phyloP scores from a whole-genome alignment of 2,888 invertebrate genomes.

The Metallyticus violacea region DNA sequence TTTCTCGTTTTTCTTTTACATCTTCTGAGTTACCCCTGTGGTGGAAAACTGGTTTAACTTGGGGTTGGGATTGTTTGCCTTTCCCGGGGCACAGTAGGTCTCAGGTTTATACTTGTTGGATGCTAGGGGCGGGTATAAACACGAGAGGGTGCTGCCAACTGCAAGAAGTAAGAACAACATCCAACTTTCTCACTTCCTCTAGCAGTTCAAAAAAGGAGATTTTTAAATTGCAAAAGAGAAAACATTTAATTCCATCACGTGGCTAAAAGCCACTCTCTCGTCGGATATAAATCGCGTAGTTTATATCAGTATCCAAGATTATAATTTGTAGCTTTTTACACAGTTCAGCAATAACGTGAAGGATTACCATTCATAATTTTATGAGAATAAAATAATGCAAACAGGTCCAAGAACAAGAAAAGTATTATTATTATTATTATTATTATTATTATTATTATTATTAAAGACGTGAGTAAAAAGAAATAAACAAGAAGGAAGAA shows the following conservation, averaged over 20 bases:
- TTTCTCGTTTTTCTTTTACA: background rate
- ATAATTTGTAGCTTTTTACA: too few species aligned
- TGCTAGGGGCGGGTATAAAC: background rate
- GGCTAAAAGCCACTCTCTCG: too few species aligned
- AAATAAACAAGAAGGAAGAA: too few species aligned
- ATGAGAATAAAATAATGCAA: too few species aligned
- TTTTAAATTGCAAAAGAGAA: background rate
- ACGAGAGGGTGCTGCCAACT: background rate
- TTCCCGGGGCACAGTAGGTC: background rate
- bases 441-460: too few species aligned
- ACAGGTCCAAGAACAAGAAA: too few species aligned
- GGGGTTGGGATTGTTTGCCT: background rate
- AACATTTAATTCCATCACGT: background rate
- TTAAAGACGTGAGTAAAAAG: too few species aligned
- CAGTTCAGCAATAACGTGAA: too few species aligned
- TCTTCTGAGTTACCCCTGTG: background rate
- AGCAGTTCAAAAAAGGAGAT: background rate
- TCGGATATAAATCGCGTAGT: too few species aligned
- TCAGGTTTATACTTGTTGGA: background rate
- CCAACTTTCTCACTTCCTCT: background rate
- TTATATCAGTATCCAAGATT: too few species aligned
- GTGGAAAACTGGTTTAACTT: background rate
- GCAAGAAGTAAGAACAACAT: background rate
- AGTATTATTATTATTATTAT: too few species aligned
- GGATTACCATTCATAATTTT: too few species aligned